These are phyloP conservation scores for Halisarca cf. caerulea DNA, from an alignment of 37 sponge, comb jelly and placozoan genomes.

Conservation along the genomic window DNA sequence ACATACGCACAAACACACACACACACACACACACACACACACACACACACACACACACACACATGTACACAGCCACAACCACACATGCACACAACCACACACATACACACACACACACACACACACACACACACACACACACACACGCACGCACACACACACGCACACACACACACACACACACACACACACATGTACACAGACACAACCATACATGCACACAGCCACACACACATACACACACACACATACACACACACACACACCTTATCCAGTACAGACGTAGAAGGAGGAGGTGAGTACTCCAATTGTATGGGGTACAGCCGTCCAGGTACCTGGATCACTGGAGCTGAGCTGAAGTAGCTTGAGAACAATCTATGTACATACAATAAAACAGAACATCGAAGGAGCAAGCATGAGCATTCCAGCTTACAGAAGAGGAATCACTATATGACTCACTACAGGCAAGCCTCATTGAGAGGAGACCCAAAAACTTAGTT, in stretches of 20 bases:
- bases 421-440: too few species aligned
- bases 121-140: constrained; percentile 24
- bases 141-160: constrained; percentile 29
- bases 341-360: constrained; percentile 80
- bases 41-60: too few species aligned
- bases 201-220: constrained; percentile 2
- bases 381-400: neutral
- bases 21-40: too few species aligned
- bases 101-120: constrained; percentile 26
- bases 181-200: constrained; percentile 15
- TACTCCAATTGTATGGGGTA: constrained; percentile 88
- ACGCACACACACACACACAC: constrained; percentile 32
- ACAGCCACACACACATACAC: constrained; percentile 22
- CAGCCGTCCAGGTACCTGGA: constrained; percentile 85
- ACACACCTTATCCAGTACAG: neutral
- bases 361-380: constrained; percentile 72
- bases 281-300: constrained; percentile 29
- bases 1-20: too few species aligned
- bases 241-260: constrained; percentile 8
- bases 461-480: too few species aligned
- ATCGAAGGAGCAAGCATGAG: too few species aligned
- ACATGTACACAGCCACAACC: too few species aligned
- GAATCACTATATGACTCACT: too few species aligned
- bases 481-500: too few species aligned
- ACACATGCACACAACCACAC: too few species aligned